A percentile compares a stretch with the other conserved stretches of the same genome.
phyloP scores from a whole-genome alignment of 2,888 invertebrate species.

The Hyposoter dolosus region DNA sequence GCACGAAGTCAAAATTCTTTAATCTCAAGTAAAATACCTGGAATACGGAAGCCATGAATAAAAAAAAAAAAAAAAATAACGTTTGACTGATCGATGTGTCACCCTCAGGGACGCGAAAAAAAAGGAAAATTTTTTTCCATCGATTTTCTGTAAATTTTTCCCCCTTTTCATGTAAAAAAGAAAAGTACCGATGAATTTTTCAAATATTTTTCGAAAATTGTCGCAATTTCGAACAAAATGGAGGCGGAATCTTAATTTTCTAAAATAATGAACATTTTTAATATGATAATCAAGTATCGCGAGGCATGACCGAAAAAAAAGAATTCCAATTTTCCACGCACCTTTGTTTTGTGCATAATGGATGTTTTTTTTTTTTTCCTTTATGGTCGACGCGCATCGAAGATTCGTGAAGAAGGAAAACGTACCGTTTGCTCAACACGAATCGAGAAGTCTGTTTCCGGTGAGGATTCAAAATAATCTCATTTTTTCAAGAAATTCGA shows the following conservation, averaged over 20 bases:
- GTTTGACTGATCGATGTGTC: background rate
- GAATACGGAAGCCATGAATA: background rate
- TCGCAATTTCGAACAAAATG: background rate
- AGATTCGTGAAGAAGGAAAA: constrained; percentile 14
- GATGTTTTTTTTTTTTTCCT: background rate
- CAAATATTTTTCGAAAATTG: background rate
- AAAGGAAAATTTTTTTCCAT: background rate
- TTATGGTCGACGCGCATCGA: constrained; percentile 4
- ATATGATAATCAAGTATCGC: background rate
- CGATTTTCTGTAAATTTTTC: background rate
- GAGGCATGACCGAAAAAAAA: background rate
- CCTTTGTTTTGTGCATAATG: background rate
- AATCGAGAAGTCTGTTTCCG: background rate
- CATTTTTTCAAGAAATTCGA: background rate
- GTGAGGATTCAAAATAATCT: constrained; percentile 3
- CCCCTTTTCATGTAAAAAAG: background rate
- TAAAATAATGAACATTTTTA: background rate
- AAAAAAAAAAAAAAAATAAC: background rate
- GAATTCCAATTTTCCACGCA: background rate
- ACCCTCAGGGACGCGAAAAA: background rate
- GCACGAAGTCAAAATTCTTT: background rate
- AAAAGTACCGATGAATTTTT: background rate
- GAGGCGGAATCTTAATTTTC: background rate
- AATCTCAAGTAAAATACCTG: background rate
- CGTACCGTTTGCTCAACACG: constrained; percentile 54